phyloP scores from a whole-genome alignment of 2,888 invertebrate species.

The Lepidonotus clava region DNA sequence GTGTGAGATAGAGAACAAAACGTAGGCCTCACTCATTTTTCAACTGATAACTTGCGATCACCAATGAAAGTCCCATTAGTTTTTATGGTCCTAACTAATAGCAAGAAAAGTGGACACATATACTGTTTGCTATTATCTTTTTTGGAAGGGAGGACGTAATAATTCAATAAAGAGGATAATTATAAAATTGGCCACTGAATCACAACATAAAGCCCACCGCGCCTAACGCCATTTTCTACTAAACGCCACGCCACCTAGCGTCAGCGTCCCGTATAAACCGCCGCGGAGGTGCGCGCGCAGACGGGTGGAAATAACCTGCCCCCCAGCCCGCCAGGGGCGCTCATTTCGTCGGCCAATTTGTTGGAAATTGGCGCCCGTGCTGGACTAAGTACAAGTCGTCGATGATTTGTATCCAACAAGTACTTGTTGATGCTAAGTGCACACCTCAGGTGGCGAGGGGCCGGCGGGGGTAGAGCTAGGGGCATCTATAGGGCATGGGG shows the following conservation, averaged over 20 bases:
- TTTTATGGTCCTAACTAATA: too few species aligned
- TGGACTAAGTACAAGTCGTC: constrained; percentile 6
- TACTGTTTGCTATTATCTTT: too few species aligned
- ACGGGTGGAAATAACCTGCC: background rate
- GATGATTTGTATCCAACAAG: constrained; percentile 31
- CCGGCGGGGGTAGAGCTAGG: background rate
- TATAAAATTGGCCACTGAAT: too few species aligned
- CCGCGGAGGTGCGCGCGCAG: background rate
- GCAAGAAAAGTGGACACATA: too few species aligned
- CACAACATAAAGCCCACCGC: too few species aligned
- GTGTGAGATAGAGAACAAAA: too few species aligned
- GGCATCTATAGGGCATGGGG: background rate
- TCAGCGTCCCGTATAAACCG: background rate
- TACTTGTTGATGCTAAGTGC: background rate
- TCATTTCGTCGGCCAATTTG: constrained; percentile 23
- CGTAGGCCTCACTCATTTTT: too few species aligned
- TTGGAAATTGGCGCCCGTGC: background rate
- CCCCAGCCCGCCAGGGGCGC: background rate
- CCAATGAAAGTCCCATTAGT: too few species aligned
- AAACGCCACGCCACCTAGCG: constrained; percentile 5
- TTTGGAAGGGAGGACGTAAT: too few species aligned
- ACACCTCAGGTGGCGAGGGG: background rate
- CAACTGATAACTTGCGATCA: too few species aligned
- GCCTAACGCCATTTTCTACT: too few species aligned
- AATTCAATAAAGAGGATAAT: too few species aligned